Percentiles rank a stretch among this genome's conserved stretches.
Evolutionary conservation across 2,113 vertebrate genomes (phyloP).

Genomic region (Carassius carassius): DNA sequence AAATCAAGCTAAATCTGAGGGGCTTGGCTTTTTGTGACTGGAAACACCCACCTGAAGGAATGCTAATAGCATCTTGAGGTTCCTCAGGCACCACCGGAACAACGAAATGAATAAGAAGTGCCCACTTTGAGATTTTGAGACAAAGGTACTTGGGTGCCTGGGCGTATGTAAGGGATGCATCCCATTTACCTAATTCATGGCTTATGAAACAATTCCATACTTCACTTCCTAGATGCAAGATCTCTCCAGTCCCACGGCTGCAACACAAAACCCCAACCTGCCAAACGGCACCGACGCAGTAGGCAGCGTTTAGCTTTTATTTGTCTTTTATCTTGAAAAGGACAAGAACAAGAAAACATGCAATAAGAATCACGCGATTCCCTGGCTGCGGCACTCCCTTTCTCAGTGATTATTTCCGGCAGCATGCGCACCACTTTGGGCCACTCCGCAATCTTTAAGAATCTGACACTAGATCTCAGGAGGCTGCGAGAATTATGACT

Average conservation of each 20-base stretch:
- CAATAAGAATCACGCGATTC: constrained; percentile 17
- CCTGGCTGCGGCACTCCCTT: neutral
- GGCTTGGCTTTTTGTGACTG: neutral
- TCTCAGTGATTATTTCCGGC: constrained; percentile 47
- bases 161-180: neutral
- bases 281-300: neutral
- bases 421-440: constrained; percentile 5
- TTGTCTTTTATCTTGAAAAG: constrained; percentile 16
- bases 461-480: constrained; percentile 56
- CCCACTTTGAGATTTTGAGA: neutral
- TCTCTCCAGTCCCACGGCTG: neutral
- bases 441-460: constrained; percentile 44
- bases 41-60: neutral
- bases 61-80: neutral
- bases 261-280: neutral
- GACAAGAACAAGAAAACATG: constrained; percentile 38
- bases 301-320: neutral
- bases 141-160: neutral
- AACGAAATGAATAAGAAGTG: neutral
- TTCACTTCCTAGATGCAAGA: neutral
- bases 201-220: neutral
- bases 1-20: neutral
- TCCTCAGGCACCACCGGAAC: neutral
- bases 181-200: neutral
- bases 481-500: constrained; percentile 65